Conservation (phyloP, 2,113 vertebrate genomes). For the Rhinoptilus africanus region DNA sequence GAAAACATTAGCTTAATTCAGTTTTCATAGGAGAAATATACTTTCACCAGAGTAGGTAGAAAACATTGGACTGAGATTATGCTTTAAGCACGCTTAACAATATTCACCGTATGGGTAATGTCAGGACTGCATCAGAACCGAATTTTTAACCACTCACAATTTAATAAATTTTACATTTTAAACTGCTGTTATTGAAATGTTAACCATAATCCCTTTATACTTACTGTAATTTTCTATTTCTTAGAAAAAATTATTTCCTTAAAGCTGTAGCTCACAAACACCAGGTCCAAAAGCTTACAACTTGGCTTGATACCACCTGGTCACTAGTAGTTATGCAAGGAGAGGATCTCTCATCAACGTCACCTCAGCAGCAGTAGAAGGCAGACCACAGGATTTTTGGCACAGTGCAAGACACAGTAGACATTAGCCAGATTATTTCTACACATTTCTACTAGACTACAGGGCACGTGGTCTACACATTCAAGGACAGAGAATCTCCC, state of each 20-base stretch:
- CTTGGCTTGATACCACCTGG: neutral
- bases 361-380: neutral
- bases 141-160: neutral
- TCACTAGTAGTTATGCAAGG: neutral
- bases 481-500: neutral
- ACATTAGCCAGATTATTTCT: neutral
- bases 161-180: neutral
- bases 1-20: neutral
- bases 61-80: neutral
- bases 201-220: neutral
- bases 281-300: neutral
- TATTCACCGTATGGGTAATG: neutral
- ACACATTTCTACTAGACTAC: neutral
- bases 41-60: neutral
- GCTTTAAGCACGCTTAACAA: neutral
- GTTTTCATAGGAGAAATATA: neutral
- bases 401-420: neutral
- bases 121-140: neutral
- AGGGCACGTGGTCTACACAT: accelerated
- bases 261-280: neutral
- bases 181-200: neutral
- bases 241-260: neutral
- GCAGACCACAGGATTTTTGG: neutral
- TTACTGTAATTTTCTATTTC: neutral
- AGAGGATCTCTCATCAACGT: neutral